phyloP scores from a whole-genome alignment of 2,797 vertebrate genomes.

The Cyprinella venusta region DNA sequence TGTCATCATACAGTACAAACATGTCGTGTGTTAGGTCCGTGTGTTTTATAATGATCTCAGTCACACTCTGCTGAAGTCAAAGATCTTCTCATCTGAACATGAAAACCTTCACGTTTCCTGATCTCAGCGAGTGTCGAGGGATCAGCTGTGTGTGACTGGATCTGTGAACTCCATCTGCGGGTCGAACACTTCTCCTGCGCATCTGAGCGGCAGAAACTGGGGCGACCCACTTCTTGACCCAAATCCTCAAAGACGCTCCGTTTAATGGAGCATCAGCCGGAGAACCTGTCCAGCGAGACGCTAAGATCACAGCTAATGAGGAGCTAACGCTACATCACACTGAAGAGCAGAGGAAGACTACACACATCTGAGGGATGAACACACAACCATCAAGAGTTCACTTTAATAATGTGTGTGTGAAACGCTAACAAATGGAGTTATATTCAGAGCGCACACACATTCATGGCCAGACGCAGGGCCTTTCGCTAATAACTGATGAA shows the following conservation, averaged over 20 bases:
- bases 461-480: neutral
- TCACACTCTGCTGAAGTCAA: too few relatives aligned
- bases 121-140: too few relatives aligned
- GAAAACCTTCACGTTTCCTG: too few relatives aligned
- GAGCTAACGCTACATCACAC: neutral
- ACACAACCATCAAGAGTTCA: too few relatives aligned
- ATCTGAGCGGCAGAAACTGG: constrained; percentile 49
- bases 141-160: too few relatives aligned
- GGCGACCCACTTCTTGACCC: constrained; percentile 63
- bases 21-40: too few relatives aligned
- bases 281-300: constrained; percentile 5
- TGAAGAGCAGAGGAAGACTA: neutral
- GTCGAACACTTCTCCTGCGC: neutral
- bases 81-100: too few relatives aligned
- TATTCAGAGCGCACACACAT: neutral
- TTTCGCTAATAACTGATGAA: constrained; percentile 8
- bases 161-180: neutral
- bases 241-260: constrained; percentile 61
- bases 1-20: too few relatives aligned
- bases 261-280: constrained; percentile 55
- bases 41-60: too few relatives aligned
- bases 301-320: constrained; percentile 1
- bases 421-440: neutral
- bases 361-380: neutral
- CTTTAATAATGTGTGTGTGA: too few relatives aligned